A percentile compares a stretch with the other conserved stretches of the same genome.
Evolutionary conservation across 2,888 invertebrate species (phyloP).

Genomic region (Marasmarcha lunaedactyla): DNA sequence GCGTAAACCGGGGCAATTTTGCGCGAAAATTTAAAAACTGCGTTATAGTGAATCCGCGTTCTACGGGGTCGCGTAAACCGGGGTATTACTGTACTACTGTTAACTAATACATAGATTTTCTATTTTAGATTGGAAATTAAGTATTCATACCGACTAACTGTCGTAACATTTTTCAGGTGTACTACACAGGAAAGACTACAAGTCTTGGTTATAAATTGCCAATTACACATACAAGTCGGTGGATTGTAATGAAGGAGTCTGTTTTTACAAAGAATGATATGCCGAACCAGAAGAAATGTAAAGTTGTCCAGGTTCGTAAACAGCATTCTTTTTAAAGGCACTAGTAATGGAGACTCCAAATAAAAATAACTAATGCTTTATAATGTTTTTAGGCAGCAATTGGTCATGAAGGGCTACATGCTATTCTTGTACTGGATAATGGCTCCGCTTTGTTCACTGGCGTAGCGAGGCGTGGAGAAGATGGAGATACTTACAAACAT

Average conservation of each 20-base stretch:
- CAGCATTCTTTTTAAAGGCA: background rate
- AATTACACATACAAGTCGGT: constrained; percentile 67
- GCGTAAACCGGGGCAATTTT: no score
- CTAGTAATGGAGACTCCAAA: background rate
- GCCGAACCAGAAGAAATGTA: constrained; percentile 41
- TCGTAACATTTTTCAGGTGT: constrained; percentile 60
- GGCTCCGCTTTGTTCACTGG: constrained; percentile 87
- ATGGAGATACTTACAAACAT: constrained; percentile 86
- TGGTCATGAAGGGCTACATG: constrained; percentile 95
- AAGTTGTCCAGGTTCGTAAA: constrained; percentile 38
- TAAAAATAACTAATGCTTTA: background rate
- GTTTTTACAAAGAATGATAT: constrained; percentile 43
- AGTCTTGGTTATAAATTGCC: constrained; percentile 84
- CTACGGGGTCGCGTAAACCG: no score
- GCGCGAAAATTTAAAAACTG: no score
- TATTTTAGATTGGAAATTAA: no score
- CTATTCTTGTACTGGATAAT: constrained; percentile 90
- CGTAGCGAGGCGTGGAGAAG: constrained; percentile 91
- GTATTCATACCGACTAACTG: no score
- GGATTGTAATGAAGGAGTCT: constrained; percentile 72
- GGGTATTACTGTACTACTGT: no score
- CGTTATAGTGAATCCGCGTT: no score
- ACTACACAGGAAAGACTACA: constrained; percentile 89
- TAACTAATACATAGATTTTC: no score
- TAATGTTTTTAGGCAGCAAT: constrained; percentile 77